phyloP scores from a whole-genome alignment of 2,113 vertebrate genomes.

The Rhinogobius similis region DNA sequence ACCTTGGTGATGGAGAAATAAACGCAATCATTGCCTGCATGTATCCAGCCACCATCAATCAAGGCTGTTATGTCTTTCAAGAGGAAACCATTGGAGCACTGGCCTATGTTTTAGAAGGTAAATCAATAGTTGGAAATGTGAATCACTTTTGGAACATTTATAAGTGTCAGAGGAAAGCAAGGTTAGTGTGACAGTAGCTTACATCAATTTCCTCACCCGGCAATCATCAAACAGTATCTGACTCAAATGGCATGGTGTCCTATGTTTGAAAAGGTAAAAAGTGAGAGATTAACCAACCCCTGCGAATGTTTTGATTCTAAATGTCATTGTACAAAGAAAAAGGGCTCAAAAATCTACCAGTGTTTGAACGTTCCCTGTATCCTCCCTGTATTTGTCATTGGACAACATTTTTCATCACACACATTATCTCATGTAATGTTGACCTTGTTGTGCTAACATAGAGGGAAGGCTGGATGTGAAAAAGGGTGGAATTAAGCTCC shows the following conservation, averaged over 20 bases:
- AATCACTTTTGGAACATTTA: slow-evolving; percentile 18
- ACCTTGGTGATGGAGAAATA: slow-evolving; percentile 70
- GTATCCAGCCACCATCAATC: slow-evolving; percentile 57
- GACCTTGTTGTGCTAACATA: slow-evolving; percentile 43
- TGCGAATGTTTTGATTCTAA: slow-evolving; percentile 26
- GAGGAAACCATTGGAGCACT: slow-evolving; percentile 72
- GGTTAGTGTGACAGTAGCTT: neutral
- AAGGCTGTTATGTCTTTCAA: slow-evolving; percentile 71
- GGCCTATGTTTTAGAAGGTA: slow-evolving; percentile 80
- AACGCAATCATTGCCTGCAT: slow-evolving; percentile 68
- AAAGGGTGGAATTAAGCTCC: slow-evolving; percentile 69
- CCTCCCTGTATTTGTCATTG: slow-evolving; percentile 14
- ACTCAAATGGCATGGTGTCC: neutral
- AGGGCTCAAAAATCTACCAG: neutral
- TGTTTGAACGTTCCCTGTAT: slow-evolving; percentile 9
- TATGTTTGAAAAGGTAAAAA: slow-evolving; percentile 3
- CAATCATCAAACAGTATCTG: neutral
- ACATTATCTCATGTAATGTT: neutral
- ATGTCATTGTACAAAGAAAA: slow-evolving; percentile 28
- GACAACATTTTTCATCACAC: slow-evolving; percentile 1
- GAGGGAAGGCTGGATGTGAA: slow-evolving; percentile 77
- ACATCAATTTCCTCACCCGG: neutral
- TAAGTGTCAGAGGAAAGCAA: slow-evolving; percentile 9
- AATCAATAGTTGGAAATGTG: slow-evolving; percentile 26
- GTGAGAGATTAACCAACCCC: slow-evolving; percentile 7